Percentiles rank a stretch among this genome's conserved stretches.
Evolutionary conservation across 1,140 invertebrate genomes (phyloP).

Genomic region (Tenebrio molitor): DNA sequence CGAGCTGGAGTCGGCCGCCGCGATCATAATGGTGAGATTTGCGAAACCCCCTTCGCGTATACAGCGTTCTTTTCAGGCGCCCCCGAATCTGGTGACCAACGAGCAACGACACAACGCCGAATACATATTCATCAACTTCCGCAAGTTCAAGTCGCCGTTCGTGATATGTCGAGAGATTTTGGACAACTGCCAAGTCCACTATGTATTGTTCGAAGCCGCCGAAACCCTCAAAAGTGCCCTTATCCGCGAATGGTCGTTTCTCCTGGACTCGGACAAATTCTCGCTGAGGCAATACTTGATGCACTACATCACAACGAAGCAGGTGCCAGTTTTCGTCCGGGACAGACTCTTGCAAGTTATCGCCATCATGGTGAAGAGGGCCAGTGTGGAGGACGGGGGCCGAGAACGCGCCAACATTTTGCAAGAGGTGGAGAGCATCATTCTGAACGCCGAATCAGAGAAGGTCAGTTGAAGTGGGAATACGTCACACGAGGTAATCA

Average conservation of each 20-base stretch:
- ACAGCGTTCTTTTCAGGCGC: conserved; percentile 75
- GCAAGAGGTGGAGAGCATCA: conserved; percentile 80
- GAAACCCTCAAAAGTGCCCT: conserved; percentile 87
- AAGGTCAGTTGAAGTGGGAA: too few relatives aligned
- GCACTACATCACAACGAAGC: conserved; percentile 79
- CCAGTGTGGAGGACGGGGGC: conserved; percentile 80
- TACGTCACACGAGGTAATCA: too few relatives aligned
- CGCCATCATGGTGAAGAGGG: conserved; percentile 89
- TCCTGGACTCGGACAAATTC: conserved; percentile 77
- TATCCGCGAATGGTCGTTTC: conserved; percentile 84
- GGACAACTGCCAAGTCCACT: conserved; percentile 83
- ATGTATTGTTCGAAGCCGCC: conserved; percentile 90
- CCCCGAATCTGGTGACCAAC: conserved; percentile 82
- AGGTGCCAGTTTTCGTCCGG: conserved; percentile 73
- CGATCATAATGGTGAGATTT: conserved; percentile 62
- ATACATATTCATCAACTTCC: conserved; percentile 83
- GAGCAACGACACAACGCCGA: conserved; percentile 86
- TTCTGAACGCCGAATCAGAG: conserved; percentile 74
- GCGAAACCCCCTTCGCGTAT: conserved; percentile 29
- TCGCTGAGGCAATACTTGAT: conserved; percentile 85
- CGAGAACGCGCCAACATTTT: conserved; percentile 78
- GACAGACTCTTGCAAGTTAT: conserved; percentile 83
- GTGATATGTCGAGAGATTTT: conserved; percentile 84
- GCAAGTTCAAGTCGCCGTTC: conserved; percentile 87
- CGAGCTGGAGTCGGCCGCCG: conserved; percentile 62